Percentiles rank a stretch among this genome's conserved stretches.
phyloP scores from a whole-genome alignment of 1,140 invertebrate genomes.

The Carposina sasakii region DNA sequence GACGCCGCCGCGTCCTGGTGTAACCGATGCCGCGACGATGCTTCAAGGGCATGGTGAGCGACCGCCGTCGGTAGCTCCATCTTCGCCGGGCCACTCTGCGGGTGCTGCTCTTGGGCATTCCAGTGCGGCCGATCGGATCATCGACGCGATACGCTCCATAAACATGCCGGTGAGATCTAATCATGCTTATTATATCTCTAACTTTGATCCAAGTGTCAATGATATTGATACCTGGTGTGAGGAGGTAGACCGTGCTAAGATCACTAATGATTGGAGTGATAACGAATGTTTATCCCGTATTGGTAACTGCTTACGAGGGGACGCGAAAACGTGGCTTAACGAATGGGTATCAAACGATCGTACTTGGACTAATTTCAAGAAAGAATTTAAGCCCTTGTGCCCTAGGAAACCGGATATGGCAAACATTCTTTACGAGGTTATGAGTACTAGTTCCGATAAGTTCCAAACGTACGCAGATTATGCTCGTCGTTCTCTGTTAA shows the following conservation, averaged over 20 bases:
- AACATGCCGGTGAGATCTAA: background rate
- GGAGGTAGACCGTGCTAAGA: slow-evolving; percentile 10
- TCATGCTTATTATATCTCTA: slow-evolving; percentile 11
- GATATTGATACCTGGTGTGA: slow-evolving; percentile 8
- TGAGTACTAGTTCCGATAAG: slow-evolving; percentile 7
- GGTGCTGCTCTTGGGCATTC: background rate
- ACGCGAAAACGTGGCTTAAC: slow-evolving; percentile 4
- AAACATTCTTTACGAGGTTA: slow-evolving; percentile 1
- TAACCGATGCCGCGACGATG: no score
- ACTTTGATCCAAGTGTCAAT: slow-evolving; percentile 10
- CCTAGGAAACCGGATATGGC: slow-evolving; percentile 1
- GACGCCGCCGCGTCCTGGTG: no score
- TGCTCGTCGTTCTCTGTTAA: slow-evolving; percentile 6
- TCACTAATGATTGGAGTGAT: slow-evolving; percentile 7
- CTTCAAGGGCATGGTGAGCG: no score
- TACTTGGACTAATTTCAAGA: slow-evolving; percentile 4
- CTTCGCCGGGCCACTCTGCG: no score
- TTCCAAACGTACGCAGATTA: slow-evolving; percentile 10
- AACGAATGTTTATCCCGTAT: slow-evolving; percentile 11
- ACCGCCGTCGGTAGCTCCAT: no score
- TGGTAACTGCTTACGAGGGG: slow-evolving; percentile 5
- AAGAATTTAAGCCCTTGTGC: slow-evolving; percentile 11
- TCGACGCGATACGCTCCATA: background rate
- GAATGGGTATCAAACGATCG: slow-evolving; percentile 7
- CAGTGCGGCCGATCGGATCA: background rate